Evolutionary conservation across 2,797 vertebrate species (phyloP).

Genomic region (Megaceryle alcyon): DNA sequence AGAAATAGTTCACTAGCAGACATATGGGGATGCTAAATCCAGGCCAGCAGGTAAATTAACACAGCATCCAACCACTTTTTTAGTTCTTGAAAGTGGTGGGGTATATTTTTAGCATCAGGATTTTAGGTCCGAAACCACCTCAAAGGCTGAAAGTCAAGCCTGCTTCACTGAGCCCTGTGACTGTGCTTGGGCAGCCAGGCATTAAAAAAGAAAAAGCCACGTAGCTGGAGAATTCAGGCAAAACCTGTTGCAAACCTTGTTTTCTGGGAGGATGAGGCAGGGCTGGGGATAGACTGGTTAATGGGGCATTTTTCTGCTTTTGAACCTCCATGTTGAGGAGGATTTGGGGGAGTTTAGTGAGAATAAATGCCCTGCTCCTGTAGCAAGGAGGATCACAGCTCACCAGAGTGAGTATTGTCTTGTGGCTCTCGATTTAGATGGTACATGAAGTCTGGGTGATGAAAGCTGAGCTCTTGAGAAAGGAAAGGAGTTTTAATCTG

Average conservation of each 20-base stretch:
- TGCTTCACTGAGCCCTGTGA: background rate
- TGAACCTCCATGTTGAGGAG: background rate
- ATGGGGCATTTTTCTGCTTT: background rate
- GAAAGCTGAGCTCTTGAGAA: background rate
- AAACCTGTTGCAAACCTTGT: background rate
- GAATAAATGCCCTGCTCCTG: background rate
- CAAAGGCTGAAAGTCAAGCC: background rate
- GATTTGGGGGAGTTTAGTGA: background rate
- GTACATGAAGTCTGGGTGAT: background rate
- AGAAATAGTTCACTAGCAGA: background rate
- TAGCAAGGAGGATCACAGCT: background rate
- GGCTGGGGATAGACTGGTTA: background rate
- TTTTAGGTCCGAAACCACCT: background rate
- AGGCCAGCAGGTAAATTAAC: background rate
- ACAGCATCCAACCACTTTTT: background rate
- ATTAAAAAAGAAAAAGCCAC: background rate
- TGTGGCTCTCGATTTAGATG: background rate
- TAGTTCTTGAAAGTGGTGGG: slow-evolving; percentile 1
- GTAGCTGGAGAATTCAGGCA: background rate
- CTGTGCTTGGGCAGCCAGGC: background rate
- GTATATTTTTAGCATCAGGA: background rate
- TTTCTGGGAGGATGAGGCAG: background rate
- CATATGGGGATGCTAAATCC: background rate
- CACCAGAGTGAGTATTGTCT: background rate
- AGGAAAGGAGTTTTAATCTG: background rate